Base-by-base conservation (phyloP, 2,113 vertebrate species). In the Sorex fumeus region DNA sequence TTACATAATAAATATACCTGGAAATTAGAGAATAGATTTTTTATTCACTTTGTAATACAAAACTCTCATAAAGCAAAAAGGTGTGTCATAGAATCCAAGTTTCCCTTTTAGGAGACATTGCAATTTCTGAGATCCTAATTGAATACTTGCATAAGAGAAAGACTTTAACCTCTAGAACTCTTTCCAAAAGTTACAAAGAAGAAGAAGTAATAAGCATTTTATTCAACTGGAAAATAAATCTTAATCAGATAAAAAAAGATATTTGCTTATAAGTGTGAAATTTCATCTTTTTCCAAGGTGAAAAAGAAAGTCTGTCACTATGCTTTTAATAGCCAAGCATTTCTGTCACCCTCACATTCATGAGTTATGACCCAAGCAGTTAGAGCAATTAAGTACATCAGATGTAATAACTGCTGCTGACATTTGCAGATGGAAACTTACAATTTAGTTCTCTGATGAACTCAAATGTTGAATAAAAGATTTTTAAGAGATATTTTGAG, bases 311-410 rank as follows among this genome's bases (percentile, higher is more conserved):
- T 93, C 32, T 77, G n/a, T 16, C 79, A 74, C 28, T 95, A 70
- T 93, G 28, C 43, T 93, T 96, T 96, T 96, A 96, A 93, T 84
- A 96, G 47, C 0, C 5, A 72, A 85, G 3, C 12, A 75, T 66
- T 87, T 89, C 82, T 95, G 57, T 93, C 75, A 90, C 81, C 28
- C 21, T 15, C 94, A 45, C 50, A 83, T 80, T 97, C 90, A 93
- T 90, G 87, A 96, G 62, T 93, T 80, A 81, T 95, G 92, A 96
- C 95, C 94, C 86, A 91, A 88, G 69, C 0, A 92, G 93, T 80
- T 70, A 19, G 30, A 91, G 84, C 94, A 96, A 97, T 97, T 96
- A 97, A 97, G 89, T 66, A 88, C 91, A 81, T 95, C 91, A 92
- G 45, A 88, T 70, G 40, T 43, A 91, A 47, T 95, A 90, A 96